Base-by-base conservation (phyloP, 2,888 invertebrate genomes). In the Lumbricus terrestris region DNA sequence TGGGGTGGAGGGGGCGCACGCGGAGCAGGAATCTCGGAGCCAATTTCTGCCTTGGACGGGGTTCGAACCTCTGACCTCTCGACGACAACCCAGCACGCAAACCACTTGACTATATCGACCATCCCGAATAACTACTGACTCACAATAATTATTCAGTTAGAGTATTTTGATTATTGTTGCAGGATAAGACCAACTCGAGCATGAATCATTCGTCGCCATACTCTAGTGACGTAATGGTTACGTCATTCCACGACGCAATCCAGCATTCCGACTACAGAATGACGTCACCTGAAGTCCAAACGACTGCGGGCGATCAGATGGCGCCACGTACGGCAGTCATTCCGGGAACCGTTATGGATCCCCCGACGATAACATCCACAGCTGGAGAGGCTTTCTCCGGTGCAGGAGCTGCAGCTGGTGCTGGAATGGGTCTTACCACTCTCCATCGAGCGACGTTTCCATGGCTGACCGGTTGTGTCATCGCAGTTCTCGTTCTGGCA, bases 401-500 rank as follows among this genome's bases (percentile, higher is more conserved):
- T n/a, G n/a, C n/a, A 69, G 69, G 29, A 8, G 69, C 69, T 13
- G 54, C 54, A 23, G 54, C 42, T 6, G n/a, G n/a, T 38, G 40
- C 15, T 13, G 40, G 23, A 47, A n/a, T 69, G n/a, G 69, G 69
- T 1, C 8, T 69, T n/a, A n/a, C n/a, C 4, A 69, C 69, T 8
- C 29, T 69, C n/a, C n/a, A 5, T 69, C 69, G n/a, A 69, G n/a
- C 69, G 69, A n/a, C 69, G n/a, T 29, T 88, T 29, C 88, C 88
- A 11, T 88, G 88, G 88, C 23, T 88, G 29, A 42, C 88, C 23
- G 88, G 40, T 33, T 88, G 88, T 37, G 88, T 88, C 20, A 88
- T 88, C 47, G 88, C 88, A 18, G 88, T 88, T 20, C 33, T 88
- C 33, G 88, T 88, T 47, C 88, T 88, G 11, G 88, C 88, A 40